phyloP scores from a whole-genome alignment of 2,797 vertebrate genomes.

The Mallotus villosus region DNA sequence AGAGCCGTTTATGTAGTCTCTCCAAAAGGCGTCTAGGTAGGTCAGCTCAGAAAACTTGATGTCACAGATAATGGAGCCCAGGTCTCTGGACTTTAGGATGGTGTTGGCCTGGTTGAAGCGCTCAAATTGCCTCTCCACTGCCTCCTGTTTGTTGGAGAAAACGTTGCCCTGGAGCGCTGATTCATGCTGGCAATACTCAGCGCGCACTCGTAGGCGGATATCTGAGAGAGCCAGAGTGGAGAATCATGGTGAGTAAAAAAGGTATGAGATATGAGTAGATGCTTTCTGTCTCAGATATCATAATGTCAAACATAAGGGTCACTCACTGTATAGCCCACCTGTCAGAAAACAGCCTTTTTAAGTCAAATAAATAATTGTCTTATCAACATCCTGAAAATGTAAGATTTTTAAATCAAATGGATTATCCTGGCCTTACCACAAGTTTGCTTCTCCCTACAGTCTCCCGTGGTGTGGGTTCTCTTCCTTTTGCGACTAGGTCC shows the following conservation, averaged over 20 bases:
- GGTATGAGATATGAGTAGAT: background rate
- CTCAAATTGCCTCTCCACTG: constrained; percentile 93
- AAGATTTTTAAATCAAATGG: too few species aligned
- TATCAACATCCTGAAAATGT: too few species aligned
- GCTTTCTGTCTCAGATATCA: background rate
- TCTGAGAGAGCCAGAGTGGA: constrained; percentile 65
- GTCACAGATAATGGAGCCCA: constrained; percentile 98
- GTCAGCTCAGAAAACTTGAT: constrained; percentile 99
- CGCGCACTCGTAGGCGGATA: constrained; percentile 91
- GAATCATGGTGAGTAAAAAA: background rate
- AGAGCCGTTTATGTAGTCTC: constrained; percentile 97
- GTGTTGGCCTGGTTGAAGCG: constrained; percentile 98
- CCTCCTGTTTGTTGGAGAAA: constrained; percentile 98
- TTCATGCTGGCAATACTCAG: constrained; percentile 96
- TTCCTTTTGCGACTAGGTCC: constrained; percentile 81
- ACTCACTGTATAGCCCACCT: too few species aligned
- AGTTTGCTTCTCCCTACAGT: constrained; percentile 93
- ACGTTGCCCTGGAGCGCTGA: constrained; percentile 94
- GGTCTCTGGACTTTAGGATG: constrained; percentile 93
- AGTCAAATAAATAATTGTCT: too few species aligned
- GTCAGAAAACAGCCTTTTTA: too few species aligned
- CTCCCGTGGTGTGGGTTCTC: constrained; percentile 83
- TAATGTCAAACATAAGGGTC: too few species aligned
- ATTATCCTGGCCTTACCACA: constrained; percentile 76
- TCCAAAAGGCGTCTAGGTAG: constrained; percentile 98